Base-by-base conservation (phyloP, 2,888 invertebrate genomes). In the Sinodicranocentrus sp. region DNA sequence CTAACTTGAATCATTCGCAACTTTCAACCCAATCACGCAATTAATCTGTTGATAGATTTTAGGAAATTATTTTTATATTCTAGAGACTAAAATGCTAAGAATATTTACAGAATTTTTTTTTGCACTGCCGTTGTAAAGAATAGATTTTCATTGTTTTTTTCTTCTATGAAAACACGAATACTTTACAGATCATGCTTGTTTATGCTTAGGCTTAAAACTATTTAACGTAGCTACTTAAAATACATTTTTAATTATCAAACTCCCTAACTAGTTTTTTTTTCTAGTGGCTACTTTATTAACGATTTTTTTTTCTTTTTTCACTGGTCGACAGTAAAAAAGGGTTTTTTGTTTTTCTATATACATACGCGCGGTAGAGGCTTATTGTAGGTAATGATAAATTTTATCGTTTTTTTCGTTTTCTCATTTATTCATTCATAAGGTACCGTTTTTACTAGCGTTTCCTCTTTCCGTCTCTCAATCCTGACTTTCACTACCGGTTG, bases 381-480 rank as follows among this genome's bases (percentile, higher is more conserved):
- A 52, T 59, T 75, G 23, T 44, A 61, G 23, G 44, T 21, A 44
- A 68, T 68, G 43, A 61, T 71, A 33, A 67, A 78, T 43, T 75
- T 54, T 68, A 63, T 44, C 39, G 57, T 48, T 59, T 52, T 70
- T 65, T 28, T 65, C 39, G 70, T 54, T 25, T 70, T 77, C 71
- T 80, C 80, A 72, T 65, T 54, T 67, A 76, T 54, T 79, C 23
- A 44, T 63, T 71, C 48, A 25, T 80, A 79, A 80, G 80, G 80
- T 80, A 80, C 80, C 65, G 39, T 79, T 78, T 80, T 28, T 54
- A 28, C 80, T 80, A 80, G 72, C 80, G 72, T 80, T 72, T 80
- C 61, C 59, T 57, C 52, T 59, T 71, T 71, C 57, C 23, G 17
- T 67, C 5, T 15, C 23, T 2, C 17, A 15, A 3, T 67, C 17